These are phyloP conservation scores for Hippocampus barbouri DNA, from an alignment of 2,113 vertebrate species.

Conservation along the genomic window DNA sequence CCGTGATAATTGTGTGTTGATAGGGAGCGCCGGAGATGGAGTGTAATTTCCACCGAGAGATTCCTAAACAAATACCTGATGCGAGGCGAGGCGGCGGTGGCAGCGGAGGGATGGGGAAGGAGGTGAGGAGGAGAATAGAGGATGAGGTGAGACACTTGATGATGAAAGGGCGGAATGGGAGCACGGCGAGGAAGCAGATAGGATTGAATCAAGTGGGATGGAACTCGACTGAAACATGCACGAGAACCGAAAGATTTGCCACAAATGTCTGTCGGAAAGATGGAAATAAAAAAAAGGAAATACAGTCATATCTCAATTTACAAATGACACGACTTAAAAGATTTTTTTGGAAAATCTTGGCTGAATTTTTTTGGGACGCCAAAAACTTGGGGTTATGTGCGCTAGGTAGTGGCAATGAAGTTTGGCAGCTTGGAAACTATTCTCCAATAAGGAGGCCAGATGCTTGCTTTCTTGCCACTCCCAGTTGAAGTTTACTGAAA, in stretches of 20 bases:
- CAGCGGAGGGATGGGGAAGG: conserved; percentile 36
- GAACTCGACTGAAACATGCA: not conserved
- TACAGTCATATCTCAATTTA: no score
- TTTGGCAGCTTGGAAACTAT: not conserved
- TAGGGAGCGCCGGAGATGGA: conserved; percentile 95
- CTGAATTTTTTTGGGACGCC: no score
- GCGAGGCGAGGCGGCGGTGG: conserved; percentile 49
- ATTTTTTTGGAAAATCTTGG: no score
- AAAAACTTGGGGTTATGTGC: no score
- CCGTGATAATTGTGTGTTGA: conserved; percentile 99
- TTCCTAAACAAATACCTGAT: conserved; percentile 93
- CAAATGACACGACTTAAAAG: no score
- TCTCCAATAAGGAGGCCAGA: not conserved
- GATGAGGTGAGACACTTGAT: conserved; percentile 57
- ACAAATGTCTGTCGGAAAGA: not conserved
- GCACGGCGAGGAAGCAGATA: conserved; percentile 15
- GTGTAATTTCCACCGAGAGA: conserved; percentile 97
- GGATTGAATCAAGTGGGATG: not conserved
- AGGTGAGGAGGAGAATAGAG: conserved; percentile 62
- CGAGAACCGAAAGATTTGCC: not conserved
- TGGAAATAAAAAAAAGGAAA: not conserved
- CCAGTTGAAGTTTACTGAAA: not conserved
- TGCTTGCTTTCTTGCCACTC: not conserved
- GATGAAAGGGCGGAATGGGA: conserved; percentile 53
- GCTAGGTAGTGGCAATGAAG: no score